phyloP scores from a whole-genome alignment of 1,140 invertebrate genomes.

The Leptinotarsa texana region DNA sequence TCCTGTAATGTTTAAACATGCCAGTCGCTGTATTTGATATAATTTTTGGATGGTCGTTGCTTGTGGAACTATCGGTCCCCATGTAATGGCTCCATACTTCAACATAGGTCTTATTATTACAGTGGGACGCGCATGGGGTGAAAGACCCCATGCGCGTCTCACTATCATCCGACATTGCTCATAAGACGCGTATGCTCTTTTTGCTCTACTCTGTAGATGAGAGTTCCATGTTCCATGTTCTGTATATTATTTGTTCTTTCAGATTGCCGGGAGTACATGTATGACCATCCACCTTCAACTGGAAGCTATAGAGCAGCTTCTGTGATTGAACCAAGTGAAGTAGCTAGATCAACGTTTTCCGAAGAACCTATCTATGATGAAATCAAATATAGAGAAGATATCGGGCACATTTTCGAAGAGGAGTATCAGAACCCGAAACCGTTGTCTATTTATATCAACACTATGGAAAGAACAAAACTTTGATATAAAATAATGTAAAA shows the following conservation, averaged over 20 bases:
- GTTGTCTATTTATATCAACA: slow-evolving; percentile 40
- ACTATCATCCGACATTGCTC: no score
- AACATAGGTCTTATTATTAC: no score
- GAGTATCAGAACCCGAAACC: slow-evolving; percentile 7
- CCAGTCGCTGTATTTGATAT: no score
- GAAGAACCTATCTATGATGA: slow-evolving; percentile 50
- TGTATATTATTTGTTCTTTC: slow-evolving; percentile 14
- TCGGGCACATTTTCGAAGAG: not conserved
- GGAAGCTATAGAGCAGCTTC: slow-evolving; percentile 46
- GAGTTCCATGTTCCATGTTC: not conserved
- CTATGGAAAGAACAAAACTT: slow-evolving; percentile 39
- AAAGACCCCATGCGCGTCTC: no score
- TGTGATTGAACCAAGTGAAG: slow-evolving; percentile 37
- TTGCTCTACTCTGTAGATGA: no score
- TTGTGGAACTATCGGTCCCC: no score
- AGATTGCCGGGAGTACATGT: slow-evolving; percentile 39
- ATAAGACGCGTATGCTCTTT: no score
- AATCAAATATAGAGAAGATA: slow-evolving; percentile 34
- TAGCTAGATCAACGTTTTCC: not conserved
- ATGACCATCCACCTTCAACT: slow-evolving; percentile 51
- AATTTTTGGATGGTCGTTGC: no score
- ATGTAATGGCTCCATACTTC: no score
- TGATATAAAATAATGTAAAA: not conserved
- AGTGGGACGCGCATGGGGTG: no score
- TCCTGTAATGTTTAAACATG: no score